Conservation (phyloP, 2,797 vertebrate genomes). For the Zenarchopterus dispar region DNA sequence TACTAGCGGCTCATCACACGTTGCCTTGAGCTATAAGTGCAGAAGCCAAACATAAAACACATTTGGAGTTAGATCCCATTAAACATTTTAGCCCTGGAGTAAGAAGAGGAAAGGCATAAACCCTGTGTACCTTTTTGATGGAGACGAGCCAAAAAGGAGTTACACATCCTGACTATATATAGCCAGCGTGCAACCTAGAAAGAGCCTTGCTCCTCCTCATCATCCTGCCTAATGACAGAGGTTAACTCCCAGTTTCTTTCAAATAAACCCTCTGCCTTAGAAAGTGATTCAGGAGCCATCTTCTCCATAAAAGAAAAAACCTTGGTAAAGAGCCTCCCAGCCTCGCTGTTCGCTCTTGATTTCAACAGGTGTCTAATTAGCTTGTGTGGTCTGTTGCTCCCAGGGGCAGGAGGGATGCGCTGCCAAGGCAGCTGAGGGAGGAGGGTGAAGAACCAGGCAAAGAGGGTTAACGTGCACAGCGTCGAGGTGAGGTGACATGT, state of each 20-base stretch:
- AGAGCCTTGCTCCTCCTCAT: slow-evolving; percentile 32
- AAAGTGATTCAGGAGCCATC: slow-evolving; percentile 47
- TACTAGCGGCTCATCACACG: slow-evolving; percentile 46
- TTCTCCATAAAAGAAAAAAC: slow-evolving; percentile 6
- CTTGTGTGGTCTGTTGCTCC: slow-evolving; percentile 68
- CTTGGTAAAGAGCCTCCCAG: slow-evolving; percentile 24
- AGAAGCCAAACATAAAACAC: slow-evolving; percentile 63
- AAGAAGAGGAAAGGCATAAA: slow-evolving; percentile 47
- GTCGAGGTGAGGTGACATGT: background rate
- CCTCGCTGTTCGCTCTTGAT: slow-evolving; percentile 54
- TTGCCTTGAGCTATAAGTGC: slow-evolving; percentile 48
- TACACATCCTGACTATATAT: slow-evolving; percentile 51
- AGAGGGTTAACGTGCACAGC: slow-evolving; percentile 11
- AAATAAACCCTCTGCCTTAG: slow-evolving; percentile 11
- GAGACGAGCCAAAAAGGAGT: slow-evolving; percentile 40
- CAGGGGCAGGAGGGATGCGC: slow-evolving; percentile 43
- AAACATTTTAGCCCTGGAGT: slow-evolving; percentile 48
- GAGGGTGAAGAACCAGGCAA: slow-evolving; percentile 34
- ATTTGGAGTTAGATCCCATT: slow-evolving; percentile 58
- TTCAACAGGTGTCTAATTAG: slow-evolving; percentile 81
- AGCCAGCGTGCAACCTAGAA: slow-evolving; percentile 45
- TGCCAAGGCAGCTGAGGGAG: slow-evolving; percentile 69
- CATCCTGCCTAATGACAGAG: slow-evolving; percentile 28
- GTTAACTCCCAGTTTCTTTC: slow-evolving; percentile 25
- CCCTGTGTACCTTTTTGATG: slow-evolving; percentile 40